phyloP scores from a whole-genome alignment of 1,140 invertebrate species.

The Heliothis subflexa region DNA sequence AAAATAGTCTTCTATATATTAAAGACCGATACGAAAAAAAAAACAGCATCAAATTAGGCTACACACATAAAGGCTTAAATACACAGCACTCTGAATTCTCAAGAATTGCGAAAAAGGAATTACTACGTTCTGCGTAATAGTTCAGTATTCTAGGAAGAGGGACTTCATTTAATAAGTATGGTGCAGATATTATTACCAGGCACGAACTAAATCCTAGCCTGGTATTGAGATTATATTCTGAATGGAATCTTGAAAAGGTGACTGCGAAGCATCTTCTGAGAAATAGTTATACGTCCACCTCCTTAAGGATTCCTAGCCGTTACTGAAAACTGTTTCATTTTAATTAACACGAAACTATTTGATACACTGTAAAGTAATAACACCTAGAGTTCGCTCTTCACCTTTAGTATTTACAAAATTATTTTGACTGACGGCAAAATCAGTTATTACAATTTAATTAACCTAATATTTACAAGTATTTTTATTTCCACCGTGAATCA shows the following conservation, averaged over 20 bases:
- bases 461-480: not conserved
- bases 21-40: too few species aligned
- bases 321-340: not conserved
- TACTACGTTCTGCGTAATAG: not conserved
- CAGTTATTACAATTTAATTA: not conserved
- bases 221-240: not conserved
- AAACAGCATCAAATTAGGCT: too few species aligned
- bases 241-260: not conserved
- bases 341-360: not conserved
- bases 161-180: too few species aligned
- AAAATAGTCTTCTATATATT: too few species aligned
- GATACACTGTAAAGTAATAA: not conserved
- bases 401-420: too few species aligned
- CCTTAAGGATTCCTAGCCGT: not conserved
- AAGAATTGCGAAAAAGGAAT: too few species aligned
- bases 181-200: not conserved
- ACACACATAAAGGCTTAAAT: too few species aligned
- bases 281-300: not conserved
- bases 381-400: too few species aligned
- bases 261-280: not conserved
- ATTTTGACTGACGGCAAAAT: too few species aligned
- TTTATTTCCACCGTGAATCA: slow-evolving; percentile 6
- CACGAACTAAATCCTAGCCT: not conserved
- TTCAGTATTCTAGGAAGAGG: too few species aligned
- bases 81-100: too few species aligned